Base-by-base conservation (phyloP, 2,797 vertebrate species). In the Sorex maritimensis region DNA sequence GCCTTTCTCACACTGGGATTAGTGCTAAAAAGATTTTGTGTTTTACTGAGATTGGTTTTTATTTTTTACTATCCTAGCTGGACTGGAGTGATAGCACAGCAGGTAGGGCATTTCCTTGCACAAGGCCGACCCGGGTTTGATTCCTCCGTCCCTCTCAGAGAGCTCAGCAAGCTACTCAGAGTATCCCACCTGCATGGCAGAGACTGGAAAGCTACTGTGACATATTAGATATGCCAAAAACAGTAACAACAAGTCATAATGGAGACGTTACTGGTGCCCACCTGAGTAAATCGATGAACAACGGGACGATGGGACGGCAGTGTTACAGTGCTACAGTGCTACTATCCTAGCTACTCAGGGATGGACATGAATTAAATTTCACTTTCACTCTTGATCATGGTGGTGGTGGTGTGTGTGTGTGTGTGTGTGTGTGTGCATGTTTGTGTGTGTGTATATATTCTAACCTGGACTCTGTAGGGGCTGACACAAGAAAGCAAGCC, bases 301-400 rank as follows among this genome's bases (percentile, higher is more conserved):
- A 34, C 34, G 34, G 34, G 34, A 34, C 34, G 34, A 34, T 34
- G 34, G 34, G 34, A 34, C 34, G 34, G 34, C 34, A 34, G 34
- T 34, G 34, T 34, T 34, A 34, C 34, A 34, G 34, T 34, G 34
- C 34, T 34, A 34, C 34, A 34, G 34, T 34, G 34, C 34, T 75
- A 46, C 5, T 83, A 83, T 80, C 21, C 28, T 21, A 93, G 21
- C 69, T 94, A 87, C 78, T 81, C 46, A 68, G 41, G 79, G 46
- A 38, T 7, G 61, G 83, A 38, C n/a, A 67, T 65, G n/a, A 86
- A 71, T 92, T 69, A 41, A 68, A 93, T 85, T 92, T 84, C 55
- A 63, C 28, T 49, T 46, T 88, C 26, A 52, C 26, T 52, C 38
- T 82, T 94, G 78, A 80, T 17, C 23, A 65, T 38, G 21, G 28